A percentile compares a stretch with the other conserved stretches of the same genome.
These are phyloP conservation scores for Busseola fusca DNA, from an alignment of 2,888 invertebrate species.

Conservation along the genomic window DNA sequence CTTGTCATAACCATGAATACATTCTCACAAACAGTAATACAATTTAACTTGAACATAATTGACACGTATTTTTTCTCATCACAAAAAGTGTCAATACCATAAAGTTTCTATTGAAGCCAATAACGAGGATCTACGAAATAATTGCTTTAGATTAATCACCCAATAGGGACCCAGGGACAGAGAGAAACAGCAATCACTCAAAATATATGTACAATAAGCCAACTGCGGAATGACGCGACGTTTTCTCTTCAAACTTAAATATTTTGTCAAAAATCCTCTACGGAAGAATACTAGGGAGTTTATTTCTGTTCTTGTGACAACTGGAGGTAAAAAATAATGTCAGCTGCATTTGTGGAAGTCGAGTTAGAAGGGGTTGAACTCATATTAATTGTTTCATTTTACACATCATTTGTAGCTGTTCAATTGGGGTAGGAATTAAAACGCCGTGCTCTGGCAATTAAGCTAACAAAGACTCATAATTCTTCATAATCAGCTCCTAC, in stretches of 20 bases:
- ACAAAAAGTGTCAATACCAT: constrained; percentile 52
- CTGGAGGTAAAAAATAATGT: constrained; percentile 33
- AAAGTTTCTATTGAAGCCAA: constrained; percentile 43
- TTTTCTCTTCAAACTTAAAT: constrained; percentile 50
- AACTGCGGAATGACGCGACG: constrained; percentile 54
- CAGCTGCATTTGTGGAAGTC: constrained; percentile 58
- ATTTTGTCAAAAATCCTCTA: constrained; percentile 52
- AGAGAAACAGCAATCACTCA: constrained; percentile 55
- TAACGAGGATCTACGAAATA: constrained; percentile 46
- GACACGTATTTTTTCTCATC: constrained; percentile 41
- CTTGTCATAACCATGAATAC: constrained; percentile 19
- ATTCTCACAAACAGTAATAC: constrained; percentile 16
- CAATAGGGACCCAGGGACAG: constrained; percentile 38
- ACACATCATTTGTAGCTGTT: constrained; percentile 41
- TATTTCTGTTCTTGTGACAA: constrained; percentile 29
- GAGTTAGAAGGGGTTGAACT: constrained; percentile 46
- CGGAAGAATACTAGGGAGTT: constrained; percentile 6
- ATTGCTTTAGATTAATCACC: constrained; percentile 62
- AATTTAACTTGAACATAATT: constrained; percentile 43
- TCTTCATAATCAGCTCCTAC: background rate
- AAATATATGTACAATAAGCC: constrained; percentile 56
- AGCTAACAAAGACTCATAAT: background rate
- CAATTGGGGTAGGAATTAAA: constrained; percentile 12
- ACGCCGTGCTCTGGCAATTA: background rate
- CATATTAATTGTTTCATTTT: constrained; percentile 33